phyloP scores from a whole-genome alignment of 53 echinoderm and acorn worm genomes.

The Crossaster papposus region DNA sequence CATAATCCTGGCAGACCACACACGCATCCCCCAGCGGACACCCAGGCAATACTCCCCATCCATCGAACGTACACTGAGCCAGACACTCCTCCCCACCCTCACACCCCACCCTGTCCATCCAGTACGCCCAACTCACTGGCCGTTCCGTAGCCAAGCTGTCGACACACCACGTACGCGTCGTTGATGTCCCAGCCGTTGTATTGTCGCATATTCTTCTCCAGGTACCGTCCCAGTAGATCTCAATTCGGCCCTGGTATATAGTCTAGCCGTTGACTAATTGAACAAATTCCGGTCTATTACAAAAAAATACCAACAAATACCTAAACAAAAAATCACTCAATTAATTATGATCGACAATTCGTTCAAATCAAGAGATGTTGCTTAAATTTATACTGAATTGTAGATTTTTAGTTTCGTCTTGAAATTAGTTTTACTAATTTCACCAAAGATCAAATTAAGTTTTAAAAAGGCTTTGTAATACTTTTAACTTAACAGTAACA shows the following conservation, averaged over 20 bases:
- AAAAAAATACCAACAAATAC: neutral
- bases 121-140: slow-evolving; percentile 26
- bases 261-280: slow-evolving; percentile 24
- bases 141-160: slow-evolving; percentile 42
- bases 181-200: slow-evolving; percentile 26
- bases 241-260: slow-evolving; percentile 10
- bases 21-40: slow-evolving; percentile 18
- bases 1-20: slow-evolving; percentile 29
- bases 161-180: slow-evolving; percentile 43
- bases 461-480: too few relatives aligned
- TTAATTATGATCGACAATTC: too few relatives aligned
- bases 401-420: too few relatives aligned
- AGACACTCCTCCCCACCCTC: slow-evolving; percentile 18
- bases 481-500: too few relatives aligned
- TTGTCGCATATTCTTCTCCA: slow-evolving; percentile 38
- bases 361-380: too few relatives aligned
- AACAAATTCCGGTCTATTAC: neutral
- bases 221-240: slow-evolving; percentile 9
- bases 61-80: slow-evolving; percentile 3
- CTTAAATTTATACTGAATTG: too few relatives aligned
- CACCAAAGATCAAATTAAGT: too few relatives aligned
- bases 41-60: slow-evolving; percentile 20
- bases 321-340: too few relatives aligned
- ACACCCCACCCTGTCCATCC: slow-evolving; percentile 41
- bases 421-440: too few relatives aligned